phyloP scores from a whole-genome alignment of 2,888 invertebrate species.

The Chromoteleia sp. region DNA sequence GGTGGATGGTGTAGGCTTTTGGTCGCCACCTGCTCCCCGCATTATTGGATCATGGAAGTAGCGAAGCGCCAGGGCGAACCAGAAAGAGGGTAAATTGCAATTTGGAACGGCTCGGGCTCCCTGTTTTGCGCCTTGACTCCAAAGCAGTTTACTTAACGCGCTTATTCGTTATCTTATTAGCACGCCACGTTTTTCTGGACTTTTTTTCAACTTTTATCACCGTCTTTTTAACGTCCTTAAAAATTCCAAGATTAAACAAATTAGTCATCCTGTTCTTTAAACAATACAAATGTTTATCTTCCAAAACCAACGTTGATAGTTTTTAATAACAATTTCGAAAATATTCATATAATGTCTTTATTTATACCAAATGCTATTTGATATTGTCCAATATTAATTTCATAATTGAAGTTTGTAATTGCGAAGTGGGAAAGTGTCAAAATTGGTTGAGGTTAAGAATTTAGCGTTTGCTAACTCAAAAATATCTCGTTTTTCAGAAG shows the following conservation, averaged over 20 bases:
- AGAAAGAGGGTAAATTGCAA: slow-evolving; percentile 70
- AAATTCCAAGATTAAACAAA: background rate
- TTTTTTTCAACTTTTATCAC: slow-evolving; percentile 34
- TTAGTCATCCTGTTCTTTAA: too few relatives aligned
- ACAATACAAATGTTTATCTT: too few relatives aligned
- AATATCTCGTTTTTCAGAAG: too few relatives aligned
- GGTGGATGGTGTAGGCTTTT: slow-evolving; percentile 81
- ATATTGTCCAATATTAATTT: too few relatives aligned
- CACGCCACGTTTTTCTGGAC: slow-evolving; percentile 23
- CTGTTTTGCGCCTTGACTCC: slow-evolving; percentile 65
- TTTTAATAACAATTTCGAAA: too few relatives aligned
- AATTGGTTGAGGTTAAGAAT: too few relatives aligned
- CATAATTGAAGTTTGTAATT: too few relatives aligned
- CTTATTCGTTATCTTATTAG: slow-evolving; percentile 75
- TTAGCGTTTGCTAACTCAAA: too few relatives aligned
- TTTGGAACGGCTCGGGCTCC: slow-evolving; percentile 61
- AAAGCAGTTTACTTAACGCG: slow-evolving; percentile 69
- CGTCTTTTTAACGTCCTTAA: slow-evolving; percentile 1
- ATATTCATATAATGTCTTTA: too few relatives aligned
- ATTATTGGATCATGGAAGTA: slow-evolving; percentile 82
- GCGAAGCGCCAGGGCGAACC: slow-evolving; percentile 54
- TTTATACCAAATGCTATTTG: too few relatives aligned
- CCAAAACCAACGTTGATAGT: too few relatives aligned
- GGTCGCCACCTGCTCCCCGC: slow-evolving; percentile 83
- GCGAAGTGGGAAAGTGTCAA: too few relatives aligned